Evolutionary conservation across 92 coral and sea anemone genomes (phyloP), one percentile per base, ranked within the genome.

Genomic region (Chrysogorgia sp.): DNA sequence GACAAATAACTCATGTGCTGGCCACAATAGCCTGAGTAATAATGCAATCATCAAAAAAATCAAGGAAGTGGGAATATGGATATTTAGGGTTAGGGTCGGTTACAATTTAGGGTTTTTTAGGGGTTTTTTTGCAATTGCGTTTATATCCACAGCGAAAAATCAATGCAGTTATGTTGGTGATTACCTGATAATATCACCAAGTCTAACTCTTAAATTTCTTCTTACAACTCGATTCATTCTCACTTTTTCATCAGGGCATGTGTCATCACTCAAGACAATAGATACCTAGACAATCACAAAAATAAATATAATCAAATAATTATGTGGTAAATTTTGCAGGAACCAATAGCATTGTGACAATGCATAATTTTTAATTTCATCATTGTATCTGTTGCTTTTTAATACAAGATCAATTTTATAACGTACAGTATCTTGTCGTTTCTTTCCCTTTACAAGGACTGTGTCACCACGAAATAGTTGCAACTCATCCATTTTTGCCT

Each of bases 381-480:
- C 2, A 47, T 47, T 12, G 15, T 7, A 47, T 47, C 53, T 15
- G 15, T 47, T 47, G 53, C 15, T 47, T 6, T 2, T 47, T 47
- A 47, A 47, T 7, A 47, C 32, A 24, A 4, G 10, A 60, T 5
- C 8, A 14, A 12, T 20, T 19, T 34, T 66, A 8, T 41, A 50
- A 81, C 90, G 34, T 83, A 94, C 98, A 81, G 98, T 94, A 74
- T 94, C 98, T 75, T 87, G 90, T 34, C 98, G 92, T 83, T 94
- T 94, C 75, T 94, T 94, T 22, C 98, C 98, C 63, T 94, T 94
- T 7, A 94, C 92, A 20, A 91, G 96, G 26, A 94, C 98, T 34
- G 98, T 94, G 61, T 94, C 98, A 33, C 98, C 98, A 20, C 98
- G 90, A 71, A 94, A 94, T 12, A 94, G 88, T 75, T 94, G 98